These are phyloP conservation scores for Stichopus chloronotus DNA, from an alignment of 35 echinoderm and acorn worm genomes.

Conservation along the genomic window DNA sequence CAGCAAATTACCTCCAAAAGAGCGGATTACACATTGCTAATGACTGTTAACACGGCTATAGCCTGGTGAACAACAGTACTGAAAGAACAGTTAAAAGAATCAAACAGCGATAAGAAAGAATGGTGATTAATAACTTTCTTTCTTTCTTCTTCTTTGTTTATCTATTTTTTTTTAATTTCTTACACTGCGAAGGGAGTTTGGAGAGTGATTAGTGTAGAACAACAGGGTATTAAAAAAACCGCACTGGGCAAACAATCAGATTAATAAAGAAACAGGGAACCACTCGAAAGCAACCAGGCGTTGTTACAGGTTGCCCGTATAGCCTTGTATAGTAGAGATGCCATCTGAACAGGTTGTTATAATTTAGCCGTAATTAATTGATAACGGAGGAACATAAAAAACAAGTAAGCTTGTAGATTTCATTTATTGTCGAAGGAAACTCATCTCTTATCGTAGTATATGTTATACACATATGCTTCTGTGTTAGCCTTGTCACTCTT, in stretches of 20 bases:
- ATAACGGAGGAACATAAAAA: conserved; percentile 20
- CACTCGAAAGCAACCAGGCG: conserved; percentile 37
- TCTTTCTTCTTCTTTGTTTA: not conserved
- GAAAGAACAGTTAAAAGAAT: conserved; percentile 39
- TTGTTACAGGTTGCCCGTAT: conserved; percentile 16
- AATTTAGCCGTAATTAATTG: conserved; percentile 45
- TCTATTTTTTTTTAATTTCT: not conserved
- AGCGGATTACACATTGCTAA: conserved; percentile 17
- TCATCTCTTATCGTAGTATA: no score
- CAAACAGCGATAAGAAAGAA: conserved; percentile 32
- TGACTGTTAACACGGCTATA: conserved; percentile 23
- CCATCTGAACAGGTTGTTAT: not conserved
- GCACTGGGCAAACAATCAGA: conserved; percentile 30
- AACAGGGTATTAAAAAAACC: conserved; percentile 4
- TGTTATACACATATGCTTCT: no score
- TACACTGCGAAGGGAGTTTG: conserved; percentile 1
- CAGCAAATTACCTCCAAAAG: conserved; percentile 29
- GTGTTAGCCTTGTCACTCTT: no score
- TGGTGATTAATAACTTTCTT: conserved; percentile 35
- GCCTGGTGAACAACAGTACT: not conserved
- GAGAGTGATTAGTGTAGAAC: conserved; percentile 10
- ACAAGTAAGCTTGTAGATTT: not conserved
- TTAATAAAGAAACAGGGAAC: conserved; percentile 15
- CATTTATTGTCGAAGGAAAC: conserved; percentile 22
- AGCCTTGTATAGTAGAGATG: not conserved